Percentiles rank a stretch among this genome's conserved stretches.
phyloP scores from a whole-genome alignment of 2,888 invertebrate species.

The Agrotis clavis region DNA sequence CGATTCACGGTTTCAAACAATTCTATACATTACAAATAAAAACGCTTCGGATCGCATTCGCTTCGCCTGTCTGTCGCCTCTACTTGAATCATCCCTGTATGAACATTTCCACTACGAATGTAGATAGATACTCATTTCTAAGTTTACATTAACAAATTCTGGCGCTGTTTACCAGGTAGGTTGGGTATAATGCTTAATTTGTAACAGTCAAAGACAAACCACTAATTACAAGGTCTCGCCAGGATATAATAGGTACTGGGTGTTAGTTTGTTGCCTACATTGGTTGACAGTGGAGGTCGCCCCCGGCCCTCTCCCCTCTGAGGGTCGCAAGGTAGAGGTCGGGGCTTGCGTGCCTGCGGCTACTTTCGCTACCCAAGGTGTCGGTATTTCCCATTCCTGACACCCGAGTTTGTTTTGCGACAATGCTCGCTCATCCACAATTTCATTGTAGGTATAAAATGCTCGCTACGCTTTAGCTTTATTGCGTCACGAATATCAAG shows the following conservation, averaged over 20 bases:
- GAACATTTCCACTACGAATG: neutral
- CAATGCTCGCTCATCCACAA: constrained; percentile 54
- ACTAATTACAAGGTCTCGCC: constrained; percentile 21
- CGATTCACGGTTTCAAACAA: too few species aligned
- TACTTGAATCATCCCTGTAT: constrained; percentile 32
- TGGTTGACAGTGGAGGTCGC: constrained; percentile 18
- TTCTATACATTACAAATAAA: too few species aligned
- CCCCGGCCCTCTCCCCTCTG: neutral
- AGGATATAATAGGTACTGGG: constrained; percentile 24
- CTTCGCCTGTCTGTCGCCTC: constrained; percentile 47
- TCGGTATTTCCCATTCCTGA: constrained; percentile 64
- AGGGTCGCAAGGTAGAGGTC: constrained; percentile 29
- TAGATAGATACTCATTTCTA: constrained; percentile 16
- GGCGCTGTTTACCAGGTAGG: constrained; percentile 4
- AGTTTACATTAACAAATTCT: constrained; percentile 39
- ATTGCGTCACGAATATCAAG: constrained; percentile 6
- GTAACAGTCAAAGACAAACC: constrained; percentile 24
- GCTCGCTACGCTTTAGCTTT: constrained; percentile 21
- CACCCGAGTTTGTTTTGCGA: constrained; percentile 63
- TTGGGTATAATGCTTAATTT: constrained; percentile 8
- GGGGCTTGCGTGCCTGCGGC: constrained; percentile 65
- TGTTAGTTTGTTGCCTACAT: constrained; percentile 19
- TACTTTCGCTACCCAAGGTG: constrained; percentile 65
- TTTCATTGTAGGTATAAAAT: constrained; percentile 48
- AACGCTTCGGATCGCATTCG: too few species aligned